Percentiles rank a stretch among this genome's conserved stretches.
Evolutionary conservation across 2,113 vertebrate species (phyloP).

Genomic region (Silurus meridionalis): DNA sequence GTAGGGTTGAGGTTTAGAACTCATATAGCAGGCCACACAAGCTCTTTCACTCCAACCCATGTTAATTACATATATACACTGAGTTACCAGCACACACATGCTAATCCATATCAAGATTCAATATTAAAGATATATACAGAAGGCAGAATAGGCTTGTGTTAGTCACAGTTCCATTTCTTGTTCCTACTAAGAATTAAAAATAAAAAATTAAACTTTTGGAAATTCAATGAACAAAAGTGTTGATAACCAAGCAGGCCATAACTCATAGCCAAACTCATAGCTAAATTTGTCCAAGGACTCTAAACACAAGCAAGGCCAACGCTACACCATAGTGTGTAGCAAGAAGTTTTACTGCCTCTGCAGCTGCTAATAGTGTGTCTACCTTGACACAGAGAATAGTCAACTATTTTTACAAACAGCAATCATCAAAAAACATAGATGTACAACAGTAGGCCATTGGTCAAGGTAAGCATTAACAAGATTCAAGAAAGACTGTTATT

Average conservation of each 20-base stretch:
- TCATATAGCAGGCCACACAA: too few species aligned
- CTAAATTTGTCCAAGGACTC: conserved; percentile 39
- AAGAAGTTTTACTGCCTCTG: conserved; percentile 29
- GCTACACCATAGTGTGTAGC: not conserved
- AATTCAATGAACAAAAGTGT: not conserved
- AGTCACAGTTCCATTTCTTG: not conserved
- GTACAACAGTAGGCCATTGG: not conserved
- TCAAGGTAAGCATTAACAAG: conserved; percentile 7
- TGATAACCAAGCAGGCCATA: not conserved
- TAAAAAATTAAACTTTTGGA: not conserved
- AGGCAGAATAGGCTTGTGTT: not conserved
- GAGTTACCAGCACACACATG: not conserved
- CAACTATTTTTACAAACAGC: conserved; percentile 35
- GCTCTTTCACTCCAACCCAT: too few species aligned
- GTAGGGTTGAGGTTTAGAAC: too few species aligned
- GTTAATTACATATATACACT: not conserved
- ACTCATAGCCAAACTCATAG: not conserved
- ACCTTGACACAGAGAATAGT: conserved; percentile 36
- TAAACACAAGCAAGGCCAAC: conserved; percentile 22
- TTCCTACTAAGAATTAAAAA: not conserved
- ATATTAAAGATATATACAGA: not conserved
- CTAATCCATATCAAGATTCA: not conserved
- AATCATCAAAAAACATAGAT: conserved; percentile 3
- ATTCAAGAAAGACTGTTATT: not conserved
- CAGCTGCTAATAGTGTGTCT: conserved; percentile 32